Percentiles rank a stretch among this genome's conserved stretches.
phyloP scores from a whole-genome alignment of 64 coral and sea anemone genomes.

The Stylophora pistillata region DNA sequence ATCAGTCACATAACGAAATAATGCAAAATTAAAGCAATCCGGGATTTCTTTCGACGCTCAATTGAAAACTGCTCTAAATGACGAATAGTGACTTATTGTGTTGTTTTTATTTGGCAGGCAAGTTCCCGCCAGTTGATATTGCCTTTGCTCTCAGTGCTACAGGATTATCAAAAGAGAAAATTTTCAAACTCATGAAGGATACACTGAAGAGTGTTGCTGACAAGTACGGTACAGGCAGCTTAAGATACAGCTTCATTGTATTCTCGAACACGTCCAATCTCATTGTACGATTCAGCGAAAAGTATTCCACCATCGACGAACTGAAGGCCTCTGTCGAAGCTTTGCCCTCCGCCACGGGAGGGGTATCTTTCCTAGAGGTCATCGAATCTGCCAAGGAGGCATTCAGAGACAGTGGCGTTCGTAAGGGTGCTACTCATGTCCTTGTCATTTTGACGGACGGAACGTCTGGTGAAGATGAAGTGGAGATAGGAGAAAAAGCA shows the following conservation, averaged over 20 bases:
- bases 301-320: slow-evolving; percentile 4
- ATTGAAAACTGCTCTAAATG: neutral
- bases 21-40: no score
- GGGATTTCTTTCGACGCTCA: neutral
- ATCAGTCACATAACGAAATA: no score
- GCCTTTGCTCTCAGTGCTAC: slow-evolving; percentile 61
- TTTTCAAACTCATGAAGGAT: slow-evolving; percentile 62
- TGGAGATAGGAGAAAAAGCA: slow-evolving; percentile 32
- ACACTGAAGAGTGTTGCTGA: slow-evolving; percentile 31
- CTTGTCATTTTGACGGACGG: slow-evolving; percentile 69
- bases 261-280: slow-evolving; percentile 3
- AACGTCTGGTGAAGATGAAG: slow-evolving; percentile 46
- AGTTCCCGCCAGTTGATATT: slow-evolving; percentile 35
- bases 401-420: slow-evolving; percentile 27
- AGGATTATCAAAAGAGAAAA: neutral
- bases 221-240: slow-evolving; percentile 34
- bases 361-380: neutral
- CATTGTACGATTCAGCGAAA: slow-evolving; percentile 30
- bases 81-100: neutral
- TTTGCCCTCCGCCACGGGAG: neutral
- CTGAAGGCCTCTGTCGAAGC: neutral
- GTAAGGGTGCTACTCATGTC: slow-evolving; percentile 35
- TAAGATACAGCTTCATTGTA: slow-evolving; percentile 28
- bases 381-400: neutral
- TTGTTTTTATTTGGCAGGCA: slow-evolving; percentile 20